These are phyloP conservation scores for Melanchra persicariae DNA, from an alignment of 2,888 invertebrate species.

Conservation along the genomic window DNA sequence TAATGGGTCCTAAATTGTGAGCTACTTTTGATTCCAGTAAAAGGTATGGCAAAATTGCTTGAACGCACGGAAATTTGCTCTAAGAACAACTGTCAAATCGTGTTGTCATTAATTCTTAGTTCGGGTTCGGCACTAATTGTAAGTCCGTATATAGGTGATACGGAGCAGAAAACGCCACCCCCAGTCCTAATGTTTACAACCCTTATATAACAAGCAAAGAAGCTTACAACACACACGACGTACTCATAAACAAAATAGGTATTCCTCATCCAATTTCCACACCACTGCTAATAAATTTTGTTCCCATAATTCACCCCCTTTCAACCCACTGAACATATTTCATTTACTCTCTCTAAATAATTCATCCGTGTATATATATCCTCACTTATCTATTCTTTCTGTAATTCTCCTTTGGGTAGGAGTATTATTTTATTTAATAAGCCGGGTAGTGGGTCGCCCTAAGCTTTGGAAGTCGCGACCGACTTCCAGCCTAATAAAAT, in stretches of 20 bases:
- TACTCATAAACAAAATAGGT: conserved; percentile 15
- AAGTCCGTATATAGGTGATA: too few species aligned
- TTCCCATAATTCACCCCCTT: conserved; percentile 41
- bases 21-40: too few species aligned
- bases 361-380: conserved; percentile 38
- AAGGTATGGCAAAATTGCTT: too few species aligned
- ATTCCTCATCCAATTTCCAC: conserved; percentile 14
- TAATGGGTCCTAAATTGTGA: too few species aligned
- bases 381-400: conserved; percentile 57
- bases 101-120: too few species aligned
- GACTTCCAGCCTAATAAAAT: conserved; percentile 64
- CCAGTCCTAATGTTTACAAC: background rate
- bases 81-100: too few species aligned
- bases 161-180: too few species aligned
- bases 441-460: conserved; percentile 44
- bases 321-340: conserved; percentile 50
- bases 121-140: too few species aligned
- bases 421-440: conserved; percentile 68
- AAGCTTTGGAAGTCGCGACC: conserved; percentile 55
- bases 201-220: background rate
- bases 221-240: background rate
- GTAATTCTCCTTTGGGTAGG: conserved; percentile 53
- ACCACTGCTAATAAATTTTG: conserved; percentile 22
- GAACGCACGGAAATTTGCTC: too few species aligned
- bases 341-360: conserved; percentile 57